Evolutionary conservation across 2,113 vertebrate species (phyloP).

Genomic region (Cochlearius cochlearius): DNA sequence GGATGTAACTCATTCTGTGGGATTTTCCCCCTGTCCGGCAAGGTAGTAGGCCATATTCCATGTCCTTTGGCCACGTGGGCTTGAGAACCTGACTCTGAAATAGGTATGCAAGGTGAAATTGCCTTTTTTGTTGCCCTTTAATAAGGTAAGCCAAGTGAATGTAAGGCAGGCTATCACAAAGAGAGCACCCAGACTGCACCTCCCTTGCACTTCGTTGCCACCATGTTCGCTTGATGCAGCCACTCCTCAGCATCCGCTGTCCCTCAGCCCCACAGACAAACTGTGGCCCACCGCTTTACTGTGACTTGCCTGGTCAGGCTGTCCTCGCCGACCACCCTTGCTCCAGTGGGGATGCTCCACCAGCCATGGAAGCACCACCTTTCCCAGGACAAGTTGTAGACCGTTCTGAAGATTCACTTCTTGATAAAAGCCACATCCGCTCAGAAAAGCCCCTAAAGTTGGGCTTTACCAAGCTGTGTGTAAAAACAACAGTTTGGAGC

Average conservation of each 20-base stretch:
- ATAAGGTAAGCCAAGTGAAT: not conserved
- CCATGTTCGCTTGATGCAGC: not conserved
- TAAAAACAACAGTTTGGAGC: not conserved
- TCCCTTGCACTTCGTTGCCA: not conserved
- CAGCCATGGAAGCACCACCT: not conserved
- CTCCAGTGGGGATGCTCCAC: not conserved
- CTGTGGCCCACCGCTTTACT: not conserved
- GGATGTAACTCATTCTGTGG: not conserved
- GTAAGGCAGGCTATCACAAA: not conserved
- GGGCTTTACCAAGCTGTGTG: not conserved
- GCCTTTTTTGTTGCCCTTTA: not conserved
- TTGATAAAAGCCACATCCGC: not conserved
- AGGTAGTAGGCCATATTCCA: not conserved
- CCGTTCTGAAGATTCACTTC: accelerated
- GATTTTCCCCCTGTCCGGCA: not conserved
- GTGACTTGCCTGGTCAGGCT: not conserved
- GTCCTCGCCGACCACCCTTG: accelerated
- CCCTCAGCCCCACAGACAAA: not conserved
- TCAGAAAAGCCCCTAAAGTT: not conserved
- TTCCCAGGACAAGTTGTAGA: not conserved
- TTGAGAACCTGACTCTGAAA: not conserved
- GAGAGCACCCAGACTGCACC: not conserved
- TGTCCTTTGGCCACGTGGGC: not conserved
- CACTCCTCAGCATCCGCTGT: not conserved
- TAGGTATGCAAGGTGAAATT: not conserved